Evolutionary conservation across 1,140 invertebrate species (phyloP).

Genomic region (Arion vulgaris): DNA sequence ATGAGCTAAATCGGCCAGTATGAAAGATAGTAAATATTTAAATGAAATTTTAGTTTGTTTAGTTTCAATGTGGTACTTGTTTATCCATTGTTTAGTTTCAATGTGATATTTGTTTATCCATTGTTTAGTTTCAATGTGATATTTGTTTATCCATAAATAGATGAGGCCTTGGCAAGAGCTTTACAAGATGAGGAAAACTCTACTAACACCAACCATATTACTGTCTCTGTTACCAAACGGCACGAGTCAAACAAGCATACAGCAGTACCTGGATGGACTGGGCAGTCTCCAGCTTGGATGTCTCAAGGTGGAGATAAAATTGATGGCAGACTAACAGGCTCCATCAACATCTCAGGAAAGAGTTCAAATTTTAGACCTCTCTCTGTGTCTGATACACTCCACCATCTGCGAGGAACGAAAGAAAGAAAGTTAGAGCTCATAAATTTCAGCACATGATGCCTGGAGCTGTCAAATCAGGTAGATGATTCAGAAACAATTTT

Average conservation of each 20-base stretch:
- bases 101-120: not conserved
- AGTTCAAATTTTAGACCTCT: not conserved
- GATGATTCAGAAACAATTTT: too few relatives aligned
- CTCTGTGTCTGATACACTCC: conserved; percentile 16
- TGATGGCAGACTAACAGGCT: not conserved
- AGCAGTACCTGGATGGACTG: conserved; percentile 18
- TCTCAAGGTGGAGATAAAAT: not conserved
- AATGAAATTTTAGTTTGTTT: too few relatives aligned
- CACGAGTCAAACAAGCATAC: not conserved
- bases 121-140: too few relatives aligned
- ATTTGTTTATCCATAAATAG: not conserved
- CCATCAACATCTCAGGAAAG: not conserved
- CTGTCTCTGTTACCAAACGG: not conserved
- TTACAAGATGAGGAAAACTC: conserved; percentile 25
- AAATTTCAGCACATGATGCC: conserved; percentile 10
- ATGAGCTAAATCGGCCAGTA: too few relatives aligned
- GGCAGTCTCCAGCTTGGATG: conserved; percentile 20
- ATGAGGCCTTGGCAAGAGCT: conserved; percentile 33
- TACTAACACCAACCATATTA: too few relatives aligned
- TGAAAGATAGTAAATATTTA: too few relatives aligned
- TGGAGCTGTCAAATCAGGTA: conserved; percentile 5
- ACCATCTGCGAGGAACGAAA: not conserved
- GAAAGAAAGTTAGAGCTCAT: not conserved
- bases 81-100: not conserved
- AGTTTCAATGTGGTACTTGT: not conserved